Base-by-base conservation (phyloP, 2,797 vertebrate species). In the Apogon hyalosoma region DNA sequence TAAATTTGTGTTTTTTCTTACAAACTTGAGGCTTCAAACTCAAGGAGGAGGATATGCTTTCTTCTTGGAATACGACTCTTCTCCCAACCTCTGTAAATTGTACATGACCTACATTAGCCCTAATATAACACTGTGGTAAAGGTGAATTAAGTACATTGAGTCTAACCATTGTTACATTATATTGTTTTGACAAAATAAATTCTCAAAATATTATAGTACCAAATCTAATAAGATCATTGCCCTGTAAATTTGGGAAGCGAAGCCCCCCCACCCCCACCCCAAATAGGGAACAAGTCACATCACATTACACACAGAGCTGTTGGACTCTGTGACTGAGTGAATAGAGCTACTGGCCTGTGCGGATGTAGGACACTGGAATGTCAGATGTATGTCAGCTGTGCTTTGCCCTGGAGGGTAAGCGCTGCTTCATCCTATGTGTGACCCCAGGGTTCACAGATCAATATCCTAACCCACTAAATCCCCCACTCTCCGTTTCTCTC, bases 371-470 rank as follows among this genome's bases (percentile, higher is more conserved):
- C 65, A 47, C 41, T 45, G 15, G 63, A 58, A 15, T 24, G 11
- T 3, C 12, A 14, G 2, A 40, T 69, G 75, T 45, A 24, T 53
- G 72, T 77, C 74, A 67, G 73, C 57, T 11, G 38, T 65, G 19
- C 64, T 24, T 41, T 15, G 47, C 55, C 67, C 65, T 24, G 48
- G 46, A 16, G 1, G 3, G 33, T 53, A 38, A 57, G 71, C 5
- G 4, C 46, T 0, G 45, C 53, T 40, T 69, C 75, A 63, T 53
- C 62, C 80, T 33, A 42, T 1, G 7, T 69, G 40, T 84, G 78
- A 89, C 86, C 86, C 67, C 6, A 0, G 56, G 76, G 53, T 56
- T 67, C 8, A 1, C 18, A 71, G 73, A 87, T 84, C 85, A 77
- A 72, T 71, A 58, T 40, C 50, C 50, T 14, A 51, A 8, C 71